Evolutionary conservation across 2,797 vertebrate genomes (phyloP), one percentile per base, ranked within the genome.

Genomic region (Acrocephalus scirpaceus): DNA sequence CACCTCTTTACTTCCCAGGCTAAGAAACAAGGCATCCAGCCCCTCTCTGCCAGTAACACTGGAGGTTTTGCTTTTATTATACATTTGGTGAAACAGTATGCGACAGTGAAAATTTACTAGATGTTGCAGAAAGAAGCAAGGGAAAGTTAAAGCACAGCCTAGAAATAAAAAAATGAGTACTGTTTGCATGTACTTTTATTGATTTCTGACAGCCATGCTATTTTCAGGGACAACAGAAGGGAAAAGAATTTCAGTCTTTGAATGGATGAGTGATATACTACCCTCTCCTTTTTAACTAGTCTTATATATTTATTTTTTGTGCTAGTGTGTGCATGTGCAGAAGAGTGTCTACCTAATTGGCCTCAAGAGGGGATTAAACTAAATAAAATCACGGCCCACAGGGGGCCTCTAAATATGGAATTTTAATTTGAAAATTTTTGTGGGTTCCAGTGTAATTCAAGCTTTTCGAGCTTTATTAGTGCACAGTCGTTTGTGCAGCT

Each of bases 341-440:
- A 96, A 90, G 97, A 97, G 97, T 98, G 96, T 97, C 97, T 97
- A 97, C 97, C 96, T 98, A 98, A 98, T 97, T 98, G 98, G 98
- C 96, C 98, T 97, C 97, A 57, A 97, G 98, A 98, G 98, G 85
- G 96, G 97, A 97, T 98, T 98, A 98, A 98, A 98, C 97, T 97
- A 97, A 98, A 98, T 98, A 98, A 98, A 98, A 98, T 98, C 98
- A 97, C 90, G 50, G 87, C 97, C 95, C 98, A 97, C 93, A 75
- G 97, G 96, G 83, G 98, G 92, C 96, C 97, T 96, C 96, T 98
- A 98, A 98, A 98, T 98, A 98, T 97, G 97, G 96, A 97, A 97
- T 98, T 98, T 98, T 98, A 98, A 98, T 98, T 98, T 98, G 98
- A 98, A 98, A 97, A 97, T 97, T 98, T 98, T 97, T 97, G 97